Evolutionary conservation across 2,113 vertebrate genomes (phyloP).

Genomic region (Oncorhynchus mykiss): DNA sequence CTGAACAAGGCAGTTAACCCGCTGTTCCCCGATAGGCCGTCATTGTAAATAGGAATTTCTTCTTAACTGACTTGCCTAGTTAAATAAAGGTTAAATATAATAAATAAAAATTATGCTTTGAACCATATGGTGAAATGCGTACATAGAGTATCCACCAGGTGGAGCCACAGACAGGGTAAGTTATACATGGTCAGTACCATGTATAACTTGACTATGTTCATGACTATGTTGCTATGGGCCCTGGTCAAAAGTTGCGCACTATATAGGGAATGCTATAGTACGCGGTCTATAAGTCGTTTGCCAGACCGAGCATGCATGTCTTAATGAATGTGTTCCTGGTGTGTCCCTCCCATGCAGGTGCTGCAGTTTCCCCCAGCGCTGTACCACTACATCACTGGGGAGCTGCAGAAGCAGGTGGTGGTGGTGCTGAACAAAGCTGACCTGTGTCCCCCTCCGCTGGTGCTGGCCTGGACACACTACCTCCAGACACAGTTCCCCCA

Average conservation of each 20-base stretch:
- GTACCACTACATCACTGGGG: conserved; percentile 82
- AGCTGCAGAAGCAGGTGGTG: conserved; percentile 80
- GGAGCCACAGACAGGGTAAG: conserved; percentile 30
- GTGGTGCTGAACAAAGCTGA: conserved; percentile 90
- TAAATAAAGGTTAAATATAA: too few species aligned
- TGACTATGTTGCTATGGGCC: too few species aligned
- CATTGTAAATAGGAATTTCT: too few species aligned
- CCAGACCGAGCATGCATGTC: too few species aligned
- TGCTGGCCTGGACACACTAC: conserved; percentile 89
- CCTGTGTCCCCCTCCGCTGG: conserved; percentile 80
- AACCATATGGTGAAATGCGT: background rate
- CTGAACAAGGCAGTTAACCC: too few species aligned
- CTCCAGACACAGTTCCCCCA: conserved; percentile 82
- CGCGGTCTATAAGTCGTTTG: too few species aligned
- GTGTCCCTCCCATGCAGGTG: conserved; percentile 66
- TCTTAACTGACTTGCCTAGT: too few species aligned
- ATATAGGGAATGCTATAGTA: background rate
- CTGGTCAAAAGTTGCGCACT: background rate
- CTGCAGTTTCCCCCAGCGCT: conserved; percentile 86
- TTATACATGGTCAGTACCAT: background rate
- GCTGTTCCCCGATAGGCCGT: too few species aligned
- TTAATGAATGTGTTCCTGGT: background rate
- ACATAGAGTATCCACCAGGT: conserved; percentile 45
- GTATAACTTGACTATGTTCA: too few species aligned
- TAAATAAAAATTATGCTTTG: too few species aligned